These are phyloP conservation scores for Phrynocephalus vlangalii DNA, from an alignment of 2,797 vertebrate genomes.

Conservation along the genomic window DNA sequence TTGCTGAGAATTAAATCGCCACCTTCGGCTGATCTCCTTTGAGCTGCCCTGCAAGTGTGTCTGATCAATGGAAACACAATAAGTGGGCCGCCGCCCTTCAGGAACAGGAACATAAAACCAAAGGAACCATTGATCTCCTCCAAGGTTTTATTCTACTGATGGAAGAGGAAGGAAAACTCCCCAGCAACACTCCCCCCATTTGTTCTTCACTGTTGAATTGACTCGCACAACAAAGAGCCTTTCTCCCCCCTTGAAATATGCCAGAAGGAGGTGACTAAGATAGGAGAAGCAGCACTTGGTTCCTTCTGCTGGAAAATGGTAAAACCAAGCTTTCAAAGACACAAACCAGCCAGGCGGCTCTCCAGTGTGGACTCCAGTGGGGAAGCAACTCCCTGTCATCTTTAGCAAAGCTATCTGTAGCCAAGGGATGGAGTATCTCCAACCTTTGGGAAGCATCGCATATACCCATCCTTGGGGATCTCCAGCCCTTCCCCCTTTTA, in stretches of 20 bases:
- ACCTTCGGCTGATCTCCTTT: constrained; percentile 59
- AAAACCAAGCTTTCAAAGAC: not conserved
- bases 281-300: not conserved
- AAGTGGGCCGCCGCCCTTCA: constrained; percentile 62
- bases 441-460: no score
- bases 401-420: no score
- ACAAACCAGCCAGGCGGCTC: no score
- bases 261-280: constrained; percentile 33
- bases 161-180: constrained; percentile 48
- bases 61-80: constrained; percentile 71
- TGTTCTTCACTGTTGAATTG: constrained; percentile 31
- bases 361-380: no score
- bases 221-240: constrained; percentile 20
- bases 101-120: constrained; percentile 66
- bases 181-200: not conserved
- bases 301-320: not conserved
- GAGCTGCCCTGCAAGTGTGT: constrained; percentile 52
- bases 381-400: no score
- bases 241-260: not conserved
- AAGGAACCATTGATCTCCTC: constrained; percentile 69
- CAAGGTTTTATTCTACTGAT: constrained; percentile 61
- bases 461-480: no score
- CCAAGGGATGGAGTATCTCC: no score
- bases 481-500: no score
- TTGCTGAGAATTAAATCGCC: constrained; percentile 48